Base-by-base conservation (phyloP, 2,888 invertebrate genomes). In the Endomychus coccineus region DNA sequence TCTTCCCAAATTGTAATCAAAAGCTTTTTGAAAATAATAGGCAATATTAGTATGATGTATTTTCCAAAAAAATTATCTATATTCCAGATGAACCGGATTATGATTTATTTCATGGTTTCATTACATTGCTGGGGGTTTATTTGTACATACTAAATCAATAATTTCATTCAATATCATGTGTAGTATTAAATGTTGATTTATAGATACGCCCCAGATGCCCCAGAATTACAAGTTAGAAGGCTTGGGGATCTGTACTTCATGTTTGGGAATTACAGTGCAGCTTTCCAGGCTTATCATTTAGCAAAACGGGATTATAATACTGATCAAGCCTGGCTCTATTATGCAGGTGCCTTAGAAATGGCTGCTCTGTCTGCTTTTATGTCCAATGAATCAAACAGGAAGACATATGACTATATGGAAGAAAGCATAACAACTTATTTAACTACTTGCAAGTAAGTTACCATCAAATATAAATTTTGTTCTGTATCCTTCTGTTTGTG, bases 291-390 rank as follows among this genome's bases (percentile, higher is more conserved):
- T 0, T 98, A 96, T 68, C 94, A 97, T 66, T 81, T 86, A 24
- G 90, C 94, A n/a, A 97, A 97, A 67, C 78, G 94, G 34, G 98
- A 98, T 64, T 97, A 97, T 64, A 88, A 87, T 59, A 86, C 86
- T 1, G 97, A 98, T 62, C 89, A 92, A 49, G 97, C 97, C 1
- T 96, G 95, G 95, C 74, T 95, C 16, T 89, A 96, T 63, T 95
- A 88, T 66, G 95, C 97, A 1, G 94, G 96, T 6, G 94, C 97
- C 3, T 69, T 95, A 30, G 95, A 94, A 71, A 95, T 96, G 95
- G 94, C 95, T 4, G 88, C 89, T 7, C 66, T 96, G 16, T 82
- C 92, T 36, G 86, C 90, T 1, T 94, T 90, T 58, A 87, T 94
- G 86, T 78, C 83, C 36, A 82, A 82, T 16, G 86, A 86, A 45